phyloP scores from a whole-genome alignment of 2,113 vertebrate genomes.

The Manacus vitellinus region DNA sequence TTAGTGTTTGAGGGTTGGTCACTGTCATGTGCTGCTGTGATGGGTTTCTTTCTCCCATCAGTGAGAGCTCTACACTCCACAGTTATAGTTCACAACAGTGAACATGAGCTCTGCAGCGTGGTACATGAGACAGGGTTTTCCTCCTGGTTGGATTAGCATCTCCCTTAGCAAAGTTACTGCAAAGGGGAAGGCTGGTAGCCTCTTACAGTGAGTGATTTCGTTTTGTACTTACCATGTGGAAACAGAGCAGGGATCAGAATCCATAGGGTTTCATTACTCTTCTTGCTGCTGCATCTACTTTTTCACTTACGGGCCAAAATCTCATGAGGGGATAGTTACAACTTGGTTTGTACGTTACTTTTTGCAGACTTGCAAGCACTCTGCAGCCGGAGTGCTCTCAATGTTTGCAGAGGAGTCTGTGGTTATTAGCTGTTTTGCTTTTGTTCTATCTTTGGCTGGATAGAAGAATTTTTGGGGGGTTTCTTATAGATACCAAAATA shows the following conservation, averaged over 20 bases:
- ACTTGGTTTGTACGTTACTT: background rate
- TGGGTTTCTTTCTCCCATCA: background rate
- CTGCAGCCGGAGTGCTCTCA: background rate
- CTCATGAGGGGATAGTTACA: background rate
- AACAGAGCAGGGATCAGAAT: background rate
- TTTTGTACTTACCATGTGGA: background rate
- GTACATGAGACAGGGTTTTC: background rate
- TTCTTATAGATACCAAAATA: background rate
- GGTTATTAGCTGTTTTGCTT: background rate
- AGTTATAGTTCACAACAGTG: too few species aligned
- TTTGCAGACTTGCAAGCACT: background rate
- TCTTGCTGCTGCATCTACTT: background rate
- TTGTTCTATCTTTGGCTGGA: background rate
- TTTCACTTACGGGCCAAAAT: background rate
- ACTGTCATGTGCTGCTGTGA: fast-evolving
- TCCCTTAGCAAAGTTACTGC: background rate
- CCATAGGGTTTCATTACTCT: fast-evolving
- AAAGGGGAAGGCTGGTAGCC: background rate
- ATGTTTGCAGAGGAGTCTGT: background rate
- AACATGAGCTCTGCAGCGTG: background rate
- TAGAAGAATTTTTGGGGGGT: background rate
- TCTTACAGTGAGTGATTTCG: fast-evolving
- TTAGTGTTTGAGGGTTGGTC: background rate
- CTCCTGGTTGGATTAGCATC: background rate
- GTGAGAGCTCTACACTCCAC: background rate